Percentiles rank a stretch among this genome's conserved stretches.
phyloP scores from a whole-genome alignment of 2,797 vertebrate species.

The Crax fasciolata region DNA sequence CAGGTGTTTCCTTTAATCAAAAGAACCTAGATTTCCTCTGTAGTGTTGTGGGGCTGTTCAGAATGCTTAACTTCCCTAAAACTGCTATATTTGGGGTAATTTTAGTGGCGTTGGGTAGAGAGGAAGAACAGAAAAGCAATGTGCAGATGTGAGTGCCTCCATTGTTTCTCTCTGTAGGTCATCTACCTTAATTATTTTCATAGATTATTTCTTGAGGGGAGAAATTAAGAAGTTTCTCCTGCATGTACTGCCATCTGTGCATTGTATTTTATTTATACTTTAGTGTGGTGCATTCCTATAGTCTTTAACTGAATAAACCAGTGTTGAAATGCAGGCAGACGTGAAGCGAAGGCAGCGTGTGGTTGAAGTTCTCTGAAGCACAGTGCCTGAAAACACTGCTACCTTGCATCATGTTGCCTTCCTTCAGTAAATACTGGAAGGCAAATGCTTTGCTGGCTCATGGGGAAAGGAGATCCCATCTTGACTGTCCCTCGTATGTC shows the following conservation, averaged over 20 bases:
- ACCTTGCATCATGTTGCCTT: fast-evolving
- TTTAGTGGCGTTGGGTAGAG: neutral
- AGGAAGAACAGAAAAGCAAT: neutral
- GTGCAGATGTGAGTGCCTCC: too few species aligned
- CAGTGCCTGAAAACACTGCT: neutral
- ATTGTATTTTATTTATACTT: neutral
- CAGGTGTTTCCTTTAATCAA: neutral
- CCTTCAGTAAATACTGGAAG: neutral
- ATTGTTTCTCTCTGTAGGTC: neutral
- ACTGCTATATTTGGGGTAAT: neutral
- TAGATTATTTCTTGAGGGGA: neutral
- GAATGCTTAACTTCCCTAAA: neutral
- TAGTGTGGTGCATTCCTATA: neutral
- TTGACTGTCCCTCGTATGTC: neutral
- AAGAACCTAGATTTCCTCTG: neutral
- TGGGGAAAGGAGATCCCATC: neutral
- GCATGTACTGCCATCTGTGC: neutral
- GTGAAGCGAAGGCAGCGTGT: neutral
- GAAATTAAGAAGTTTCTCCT: neutral
- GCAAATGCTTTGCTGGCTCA: neutral
- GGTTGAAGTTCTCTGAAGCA: neutral
- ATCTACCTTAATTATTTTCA: neutral
- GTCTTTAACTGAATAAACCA: neutral
- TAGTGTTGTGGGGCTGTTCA: neutral
- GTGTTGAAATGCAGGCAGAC: neutral